Base-by-base conservation (phyloP, 2,113 vertebrate genomes). In the Gopherus evgoodei region DNA sequence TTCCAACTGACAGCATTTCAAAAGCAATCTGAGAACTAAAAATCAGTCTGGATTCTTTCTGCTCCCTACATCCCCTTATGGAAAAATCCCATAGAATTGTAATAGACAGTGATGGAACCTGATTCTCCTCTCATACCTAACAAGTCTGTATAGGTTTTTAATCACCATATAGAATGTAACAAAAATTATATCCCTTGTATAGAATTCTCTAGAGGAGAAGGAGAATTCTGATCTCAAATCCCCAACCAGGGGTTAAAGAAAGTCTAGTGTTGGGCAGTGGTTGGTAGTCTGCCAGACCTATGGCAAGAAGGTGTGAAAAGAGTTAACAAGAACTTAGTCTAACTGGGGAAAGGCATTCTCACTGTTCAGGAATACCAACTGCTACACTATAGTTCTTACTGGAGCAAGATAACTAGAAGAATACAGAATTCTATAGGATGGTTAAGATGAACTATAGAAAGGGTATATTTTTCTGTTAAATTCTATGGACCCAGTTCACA, bases 41-140 rank as follows among this genome's bases (percentile, higher is more conserved):
- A 82, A 91, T 87, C 81, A 85, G 5, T 78, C 81, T 92, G 38
- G 88, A 53, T 75, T 92, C 5, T 65, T 8, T 93, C 93, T 93
- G 27, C 90, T 92, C 59, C 47, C 42, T 86, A 2, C 57, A 13
- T 54, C 22, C 54, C 35, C 2, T 78, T 75, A 82, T 24, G 65
- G 80, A 56, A 91, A 94, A 90, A 93, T 25, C 1, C 8, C 72
- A 42, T 5, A 9, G 65, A 69, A 25, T 22, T 90, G 19, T 8
- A 81, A 75, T 22, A 88, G 35, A 57, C 57, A 90, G 81, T 72
- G 38, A 75, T 54, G 12, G 1, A 11, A 2, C 25, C 12, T 78
- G 44, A 35, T 91, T 91, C 79, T 90, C 42, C 16, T 90, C 92
- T 75, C 47, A 38, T 38, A 38, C 9, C 65, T 72, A 19, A 38